Percentiles rank a stretch among this genome's conserved stretches.
Evolutionary conservation across 2,888 invertebrate species (phyloP).

Genomic region (Phoenoteleia sp.): DNA sequence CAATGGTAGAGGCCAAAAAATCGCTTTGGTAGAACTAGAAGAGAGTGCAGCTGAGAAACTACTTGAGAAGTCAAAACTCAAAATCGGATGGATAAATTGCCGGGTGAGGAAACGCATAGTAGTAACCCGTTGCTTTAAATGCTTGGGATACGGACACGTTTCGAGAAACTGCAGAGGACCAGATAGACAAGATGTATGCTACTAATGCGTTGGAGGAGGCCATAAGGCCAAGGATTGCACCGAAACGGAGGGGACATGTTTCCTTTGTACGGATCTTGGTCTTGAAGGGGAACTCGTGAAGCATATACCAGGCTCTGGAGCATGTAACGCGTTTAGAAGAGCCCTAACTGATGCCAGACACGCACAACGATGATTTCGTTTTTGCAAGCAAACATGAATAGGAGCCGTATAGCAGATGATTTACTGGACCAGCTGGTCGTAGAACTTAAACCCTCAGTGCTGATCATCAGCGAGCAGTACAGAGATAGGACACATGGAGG

Average conservation of each 20-base stretch:
- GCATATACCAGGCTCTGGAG: too few relatives aligned
- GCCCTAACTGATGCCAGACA: too few relatives aligned
- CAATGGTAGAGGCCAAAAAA: too few relatives aligned
- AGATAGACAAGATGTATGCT: too few relatives aligned
- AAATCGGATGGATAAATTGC: constrained; percentile 7
- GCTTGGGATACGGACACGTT: constrained; percentile 10
- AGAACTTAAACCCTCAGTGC: background rate
- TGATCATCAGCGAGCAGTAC: background rate
- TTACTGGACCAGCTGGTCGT: background rate
- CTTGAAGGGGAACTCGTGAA: too few relatives aligned
- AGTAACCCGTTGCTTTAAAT: background rate
- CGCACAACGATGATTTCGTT: too few relatives aligned
- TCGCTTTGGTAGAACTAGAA: constrained; percentile 10
- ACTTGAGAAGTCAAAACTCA: background rate
- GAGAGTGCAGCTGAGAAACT: background rate
- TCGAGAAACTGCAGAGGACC: background rate
- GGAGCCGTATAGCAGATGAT: background rate
- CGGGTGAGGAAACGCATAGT: background rate
- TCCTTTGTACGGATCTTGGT: too few relatives aligned
- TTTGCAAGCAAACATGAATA: too few relatives aligned
- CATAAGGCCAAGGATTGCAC: too few relatives aligned
- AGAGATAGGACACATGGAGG: background rate
- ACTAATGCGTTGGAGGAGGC: too few relatives aligned
- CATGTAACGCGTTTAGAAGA: too few relatives aligned
- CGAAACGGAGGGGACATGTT: too few relatives aligned